These are phyloP conservation scores for Drosophila jambulina DNA, from an alignment of 1,140 invertebrate species.

Conservation along the genomic window DNA sequence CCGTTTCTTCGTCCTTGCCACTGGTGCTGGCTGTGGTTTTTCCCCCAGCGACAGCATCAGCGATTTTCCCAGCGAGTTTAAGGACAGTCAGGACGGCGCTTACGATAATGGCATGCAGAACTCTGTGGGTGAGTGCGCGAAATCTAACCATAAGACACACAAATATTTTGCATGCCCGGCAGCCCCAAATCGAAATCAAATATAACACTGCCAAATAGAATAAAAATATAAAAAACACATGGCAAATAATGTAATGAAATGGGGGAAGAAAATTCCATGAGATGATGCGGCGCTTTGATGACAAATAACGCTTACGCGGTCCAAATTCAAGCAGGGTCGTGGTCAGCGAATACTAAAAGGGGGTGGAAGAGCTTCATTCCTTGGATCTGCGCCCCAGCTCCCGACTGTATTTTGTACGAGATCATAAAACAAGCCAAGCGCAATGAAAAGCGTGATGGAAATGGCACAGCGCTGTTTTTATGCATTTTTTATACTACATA, in stretches of 20 bases:
- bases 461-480: constrained; percentile 30
- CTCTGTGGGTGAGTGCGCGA: constrained; percentile 86
- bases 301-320: constrained; percentile 59
- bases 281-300: constrained; percentile 61
- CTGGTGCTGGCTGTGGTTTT: constrained; percentile 8
- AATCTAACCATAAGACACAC: constrained; percentile 54
- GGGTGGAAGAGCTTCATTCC: neutral
- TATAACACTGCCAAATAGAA: constrained; percentile 24
- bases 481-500: constrained; percentile 22
- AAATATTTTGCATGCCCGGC: constrained; percentile 70
- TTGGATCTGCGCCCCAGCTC: neutral
- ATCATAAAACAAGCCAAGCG: constrained; percentile 66
- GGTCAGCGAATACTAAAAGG: constrained; percentile 14
- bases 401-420: constrained; percentile 3
- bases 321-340: constrained; percentile 12
- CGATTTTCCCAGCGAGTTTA: constrained; percentile 87
- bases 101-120: constrained; percentile 86
- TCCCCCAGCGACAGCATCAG: constrained; percentile 86
- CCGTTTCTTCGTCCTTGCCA: neutral
- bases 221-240: constrained; percentile 42
- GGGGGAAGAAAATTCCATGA: constrained; percentile 37
- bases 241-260: constrained; percentile 79
- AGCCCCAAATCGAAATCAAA: constrained; percentile 70
- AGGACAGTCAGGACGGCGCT: constrained; percentile 83
- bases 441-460: constrained; percentile 20